Evolutionary conservation across 2,113 vertebrate species (phyloP), one percentile per base, ranked within the genome.

Genomic region (Diadophis punctatus): DNA sequence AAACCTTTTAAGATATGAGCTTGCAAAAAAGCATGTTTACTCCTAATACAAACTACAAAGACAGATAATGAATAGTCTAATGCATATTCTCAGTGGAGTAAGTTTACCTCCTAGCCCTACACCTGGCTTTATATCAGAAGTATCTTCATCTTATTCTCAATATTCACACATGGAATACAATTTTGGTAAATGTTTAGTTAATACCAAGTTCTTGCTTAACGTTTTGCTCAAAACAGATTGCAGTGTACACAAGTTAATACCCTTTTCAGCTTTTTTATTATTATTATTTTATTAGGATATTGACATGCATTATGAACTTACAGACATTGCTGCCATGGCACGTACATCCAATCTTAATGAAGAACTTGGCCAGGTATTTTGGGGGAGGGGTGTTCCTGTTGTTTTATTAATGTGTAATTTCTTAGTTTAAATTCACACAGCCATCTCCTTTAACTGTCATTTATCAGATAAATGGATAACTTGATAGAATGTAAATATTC

Each of bases 321-420:
- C 98, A 0, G 99, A 99, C 96, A 99, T 99, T 63, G 98, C 98
- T 89, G 99, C 99, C 0, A 98, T 99, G 99, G 99, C 99, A 94
- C 98, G 99, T 86, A 99, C 99, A 16, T 99, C 99, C 86, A 99
- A 99, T 95, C 98, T 99, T 87, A 99, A 99, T 94, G 99, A 99
- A 96, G 99, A 99, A 93, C 97, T 99, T 88, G 99, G 99, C 93
- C 99, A 99, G 98, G 99, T 99, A 97, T 80, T 92, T 86, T 56
- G 56, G 58, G 9, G 20, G 6, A 16, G n/a, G 2, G 68, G 58
- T 0, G 1, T 80, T 1, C 0, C 52, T 92, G 52, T 89, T 80
- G 60, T 39, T 20, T 51, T 25, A n/a, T 25, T 60, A 27, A 0
- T 52, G 3, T 87, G 1, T 91, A 93, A 86, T 96, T 92, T 89